Evolutionary conservation across 2,797 vertebrate genomes (phyloP), one percentile per base, ranked within the genome.

Genomic region (Sebastes iracundus): DNA sequence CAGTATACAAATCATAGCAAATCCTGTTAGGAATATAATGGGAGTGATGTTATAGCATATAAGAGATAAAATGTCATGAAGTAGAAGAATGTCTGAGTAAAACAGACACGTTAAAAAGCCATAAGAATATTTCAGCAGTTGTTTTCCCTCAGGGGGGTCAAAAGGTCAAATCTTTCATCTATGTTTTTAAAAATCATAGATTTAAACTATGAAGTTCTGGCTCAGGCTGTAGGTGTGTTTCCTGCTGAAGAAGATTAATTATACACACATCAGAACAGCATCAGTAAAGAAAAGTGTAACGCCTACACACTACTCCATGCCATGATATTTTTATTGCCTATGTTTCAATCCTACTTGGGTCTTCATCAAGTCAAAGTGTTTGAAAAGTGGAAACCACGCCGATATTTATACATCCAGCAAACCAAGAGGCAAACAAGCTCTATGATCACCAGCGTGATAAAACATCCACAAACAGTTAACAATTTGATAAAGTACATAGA

Each of bases 21-120:
- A 81, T 69, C 72, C 67, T 76, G 22, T 52, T 46, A 33, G 23
- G 13, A 74, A 22, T 30, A 77, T 52, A 62, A 74, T 42, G 18
- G 23, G 33, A 58, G 61, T 68, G 13, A 23, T 69, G 42, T 2
- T 61, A 7, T 32, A 16, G 20, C 46, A 49, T 1, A 13, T 33
- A 11, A 11, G 49, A 53, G 33, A 63, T 67, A 35, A 23, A 22
- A 60, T 46, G 16, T 52, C 7, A 60, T 4, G 2, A 38, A 42
- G 38, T 6, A 6, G n/a, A 32, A 42, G 27, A 58, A 25, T 74
- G 33, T 63, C 30, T 11, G 10, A 20, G 7, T 9, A 7, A 3
- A 20, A 72, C 10, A 69, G 22, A 23, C 60, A 12, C 4, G 25
- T 38, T 59, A 5, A 46, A 46, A 53, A 52, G 20, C 9, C 49